Base-by-base conservation (phyloP, 2,888 invertebrate species). In the Pseudococcus viburni region DNA sequence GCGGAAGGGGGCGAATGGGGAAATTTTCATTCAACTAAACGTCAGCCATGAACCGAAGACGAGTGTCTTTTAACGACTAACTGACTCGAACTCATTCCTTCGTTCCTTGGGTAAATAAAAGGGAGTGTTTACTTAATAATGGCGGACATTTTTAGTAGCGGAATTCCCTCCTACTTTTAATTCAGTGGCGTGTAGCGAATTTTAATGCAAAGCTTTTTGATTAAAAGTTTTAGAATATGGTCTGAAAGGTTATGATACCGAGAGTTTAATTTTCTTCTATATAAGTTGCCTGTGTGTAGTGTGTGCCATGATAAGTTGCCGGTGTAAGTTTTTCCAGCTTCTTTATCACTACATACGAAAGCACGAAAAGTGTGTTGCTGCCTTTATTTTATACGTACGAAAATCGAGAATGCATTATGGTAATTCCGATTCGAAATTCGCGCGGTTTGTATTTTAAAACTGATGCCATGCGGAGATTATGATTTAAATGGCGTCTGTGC, bases 61-160 rank as follows among this genome's bases (percentile, higher is more conserved):
- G 87, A 87, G 87, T 87, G 87, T 87, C 87, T 87, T 87, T 87
- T 87, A 87, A 87, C 87, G 87, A 87, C 80, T 87, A 87, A 87
- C 87, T 80, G 87, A 87, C 87, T 87, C 87, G 87, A 87, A 87
- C 87, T 87, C 87, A 87, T 87, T 87, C 87, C 87, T 87, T 87
- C 46, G 46, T 42, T 77, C 39, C 80, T 87, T 87, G 87, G 77
- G 87, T 87, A 87, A 87, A 87, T 87, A 87, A 87, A 88, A 84
- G 88, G 88, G 88, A 84, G 84, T 88, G 88, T 88, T 88, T 88
- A 88, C 88, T 88, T 88, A 88, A 88, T 88, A 88, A 88, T 88
- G 88, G 88, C 88, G 88, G 88, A 88, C 84, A 88, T 88, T 88
- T 84, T 84, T 88, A 84, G 39, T 64, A 64, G 84, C 84, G 84